Percentiles rank a stretch among this genome's conserved stretches.
Conservation (phyloP, 2,888 invertebrate genomes). For the Pandemis corylana region DNA sequence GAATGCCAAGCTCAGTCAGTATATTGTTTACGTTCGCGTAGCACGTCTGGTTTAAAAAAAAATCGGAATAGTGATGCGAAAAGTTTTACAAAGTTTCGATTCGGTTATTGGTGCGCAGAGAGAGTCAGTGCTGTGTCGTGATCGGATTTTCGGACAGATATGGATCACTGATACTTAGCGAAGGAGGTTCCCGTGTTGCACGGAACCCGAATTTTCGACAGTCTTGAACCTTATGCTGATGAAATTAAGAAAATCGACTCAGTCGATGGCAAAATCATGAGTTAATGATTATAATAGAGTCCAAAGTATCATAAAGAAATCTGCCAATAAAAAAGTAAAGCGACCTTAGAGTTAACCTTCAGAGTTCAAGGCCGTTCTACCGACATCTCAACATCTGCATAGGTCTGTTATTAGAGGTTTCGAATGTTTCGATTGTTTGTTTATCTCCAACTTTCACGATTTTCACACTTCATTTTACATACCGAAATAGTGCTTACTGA, state of each 20-base stretch:
- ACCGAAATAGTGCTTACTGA: neutral
- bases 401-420: neutral
- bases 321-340: constrained; percentile 4
- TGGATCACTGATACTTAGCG: constrained; percentile 36
- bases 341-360: constrained; percentile 23
- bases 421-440: neutral
- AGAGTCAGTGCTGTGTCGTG: constrained; percentile 26
- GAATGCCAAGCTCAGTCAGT: constrained; percentile 67
- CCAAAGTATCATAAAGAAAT: constrained; percentile 3
- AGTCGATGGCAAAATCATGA: neutral
- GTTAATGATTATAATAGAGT: neutral
- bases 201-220: neutral
- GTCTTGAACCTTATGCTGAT: neutral
- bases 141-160: constrained; percentile 12
- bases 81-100: constrained; percentile 10
- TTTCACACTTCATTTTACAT: neutral
- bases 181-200: constrained; percentile 5
- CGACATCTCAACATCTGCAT: constrained; percentile 3
- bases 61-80: constrained; percentile 36
- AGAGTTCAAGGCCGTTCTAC: constrained; percentile 27
- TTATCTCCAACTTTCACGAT: neutral
- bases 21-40: constrained; percentile 58
- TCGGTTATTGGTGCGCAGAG: neutral
- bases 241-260: neutral
- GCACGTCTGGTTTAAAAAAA: constrained; percentile 35